A percentile compares a stretch with the other conserved stretches of the same genome.
These are phyloP conservation scores for Melanostoma mellinum DNA, from an alignment of 2,888 invertebrate genomes.

Conservation along the genomic window DNA sequence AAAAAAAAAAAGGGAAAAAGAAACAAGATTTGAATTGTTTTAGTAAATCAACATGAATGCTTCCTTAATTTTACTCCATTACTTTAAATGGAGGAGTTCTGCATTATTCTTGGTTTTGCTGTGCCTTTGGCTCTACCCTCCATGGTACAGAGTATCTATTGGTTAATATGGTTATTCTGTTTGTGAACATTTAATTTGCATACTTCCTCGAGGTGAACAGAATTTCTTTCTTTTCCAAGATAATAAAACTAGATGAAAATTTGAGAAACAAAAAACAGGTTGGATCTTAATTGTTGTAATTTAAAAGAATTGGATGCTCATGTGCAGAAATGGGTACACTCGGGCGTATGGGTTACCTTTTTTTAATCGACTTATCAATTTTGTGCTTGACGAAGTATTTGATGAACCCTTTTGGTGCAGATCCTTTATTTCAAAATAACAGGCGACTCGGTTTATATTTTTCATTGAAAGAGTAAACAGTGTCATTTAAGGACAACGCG, in stretches of 20 bases:
- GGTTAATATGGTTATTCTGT: slow-evolving; percentile 1
- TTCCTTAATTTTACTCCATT: slow-evolving; percentile 68
- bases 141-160: slow-evolving; percentile 1
- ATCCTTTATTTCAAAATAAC: no score
- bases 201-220: slow-evolving; percentile 36
- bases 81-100: slow-evolving; percentile 59
- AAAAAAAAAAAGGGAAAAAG: slow-evolving; percentile 13
- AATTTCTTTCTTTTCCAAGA: slow-evolving; percentile 12
- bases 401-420: no score
- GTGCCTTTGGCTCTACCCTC: slow-evolving; percentile 9
- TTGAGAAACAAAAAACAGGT: background rate
- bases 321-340: background rate
- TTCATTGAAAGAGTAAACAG: no score
- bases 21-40: slow-evolving; percentile 57
- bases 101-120: slow-evolving; percentile 23
- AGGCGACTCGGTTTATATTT: no score
- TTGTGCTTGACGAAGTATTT: background rate
- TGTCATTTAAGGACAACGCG: no score
- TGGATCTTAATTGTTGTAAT: background rate
- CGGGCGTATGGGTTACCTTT: slow-evolving; percentile 18
- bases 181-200: slow-evolving; percentile 46
- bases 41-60: slow-evolving; percentile 65
- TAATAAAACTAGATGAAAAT: slow-evolving; percentile 10
- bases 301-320: background rate
- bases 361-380: background rate